A percentile compares a stretch with the other conserved stretches of the same genome.
These are phyloP conservation scores for Thomomys bottae DNA, from an alignment of 2,113 vertebrate species.

Conservation along the genomic window DNA sequence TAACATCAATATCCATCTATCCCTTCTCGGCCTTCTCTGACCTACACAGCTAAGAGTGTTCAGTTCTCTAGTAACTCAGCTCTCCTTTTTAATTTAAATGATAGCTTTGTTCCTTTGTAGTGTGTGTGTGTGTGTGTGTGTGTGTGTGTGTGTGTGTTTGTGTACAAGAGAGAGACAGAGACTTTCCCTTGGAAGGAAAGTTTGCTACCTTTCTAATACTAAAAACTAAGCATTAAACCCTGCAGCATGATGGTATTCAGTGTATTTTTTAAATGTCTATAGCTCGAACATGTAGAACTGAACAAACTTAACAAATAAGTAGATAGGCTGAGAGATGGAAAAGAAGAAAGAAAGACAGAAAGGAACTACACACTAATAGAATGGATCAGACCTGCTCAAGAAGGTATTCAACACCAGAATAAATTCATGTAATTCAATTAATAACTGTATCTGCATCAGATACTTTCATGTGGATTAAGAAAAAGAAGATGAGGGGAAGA, in stretches of 20 bases:
- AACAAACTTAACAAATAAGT: background rate
- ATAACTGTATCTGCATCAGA: background rate
- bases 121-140: no score
- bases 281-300: background rate
- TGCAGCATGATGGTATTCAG: background rate
- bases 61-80: background rate
- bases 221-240: background rate
- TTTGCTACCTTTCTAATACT: background rate
- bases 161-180: no score
- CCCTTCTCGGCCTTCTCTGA: background rate
- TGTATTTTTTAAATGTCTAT: background rate
- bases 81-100: background rate
- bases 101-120: background rate
- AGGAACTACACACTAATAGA: background rate
- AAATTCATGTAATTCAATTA: background rate
- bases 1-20: background rate
- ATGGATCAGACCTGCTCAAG: background rate
- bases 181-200: background rate
- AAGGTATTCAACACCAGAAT: background rate
- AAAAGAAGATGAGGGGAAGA: background rate
- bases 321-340: background rate
- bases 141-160: no score
- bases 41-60: background rate
- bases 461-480: background rate
- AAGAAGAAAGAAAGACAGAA: background rate